Percentiles rank a stretch among this genome's conserved stretches.
phyloP scores from a whole-genome alignment of 2,888 invertebrate genomes.

The Eristalinus aeneus region DNA sequence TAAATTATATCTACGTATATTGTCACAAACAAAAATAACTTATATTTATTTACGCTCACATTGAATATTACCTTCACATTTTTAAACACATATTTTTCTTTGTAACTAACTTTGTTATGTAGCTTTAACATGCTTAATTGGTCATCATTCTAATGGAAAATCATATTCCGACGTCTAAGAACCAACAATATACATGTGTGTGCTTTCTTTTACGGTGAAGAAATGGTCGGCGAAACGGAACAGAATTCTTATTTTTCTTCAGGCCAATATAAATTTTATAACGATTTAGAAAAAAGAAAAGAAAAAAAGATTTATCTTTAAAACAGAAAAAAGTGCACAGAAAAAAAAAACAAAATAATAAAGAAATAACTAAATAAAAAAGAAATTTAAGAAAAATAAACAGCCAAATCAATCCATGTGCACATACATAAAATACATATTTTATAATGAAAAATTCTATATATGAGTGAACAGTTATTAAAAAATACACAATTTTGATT shows the following conservation, averaged over 20 bases:
- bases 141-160: conserved; percentile 33
- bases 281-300: conserved; percentile 34
- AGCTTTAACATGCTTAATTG: conserved; percentile 36
- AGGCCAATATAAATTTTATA: conserved; percentile 24
- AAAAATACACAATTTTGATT: conserved; percentile 42
- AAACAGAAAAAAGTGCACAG: neutral
- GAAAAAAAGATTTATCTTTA: neutral
- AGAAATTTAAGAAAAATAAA: conserved; percentile 5
- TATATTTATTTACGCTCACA: conserved; percentile 5
- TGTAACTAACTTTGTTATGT: conserved; percentile 41
- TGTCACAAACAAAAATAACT: neutral
- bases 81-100: conserved; percentile 38
- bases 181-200: neutral
- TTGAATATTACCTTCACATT: conserved; percentile 17
- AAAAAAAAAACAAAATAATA: neutral
- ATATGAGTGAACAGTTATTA: conserved; percentile 5
- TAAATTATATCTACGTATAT: neutral
- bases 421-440: neutral
- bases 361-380: neutral
- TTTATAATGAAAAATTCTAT: neutral
- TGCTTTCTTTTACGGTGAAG: neutral
- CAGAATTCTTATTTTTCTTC: neutral
- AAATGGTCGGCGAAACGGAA: neutral
- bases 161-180: neutral
- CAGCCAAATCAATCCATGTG: neutral